Evolutionary conservation across 2,888 invertebrate genomes (phyloP).

Genomic region (Leptinotarsa haldemani): DNA sequence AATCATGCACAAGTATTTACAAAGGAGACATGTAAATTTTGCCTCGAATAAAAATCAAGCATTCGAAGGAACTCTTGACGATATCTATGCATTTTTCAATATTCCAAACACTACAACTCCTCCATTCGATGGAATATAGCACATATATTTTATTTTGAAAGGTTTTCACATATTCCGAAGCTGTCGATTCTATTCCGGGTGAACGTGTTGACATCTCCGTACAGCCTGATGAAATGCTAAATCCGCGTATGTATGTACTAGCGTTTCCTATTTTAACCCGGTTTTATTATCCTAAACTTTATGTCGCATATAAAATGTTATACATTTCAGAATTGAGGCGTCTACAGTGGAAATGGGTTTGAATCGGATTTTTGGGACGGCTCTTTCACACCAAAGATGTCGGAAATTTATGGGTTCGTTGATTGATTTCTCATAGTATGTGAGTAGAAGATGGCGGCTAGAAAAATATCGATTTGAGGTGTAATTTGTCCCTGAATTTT

Average conservation of each 20-base stretch:
- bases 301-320: slow-evolving; percentile 28
- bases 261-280: slow-evolving; percentile 31
- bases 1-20: slow-evolving; percentile 13
- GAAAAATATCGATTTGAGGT: no score
- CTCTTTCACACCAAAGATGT: neutral
- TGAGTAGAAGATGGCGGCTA: no score
- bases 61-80: slow-evolving; percentile 32
- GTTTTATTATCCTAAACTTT: slow-evolving; percentile 30
- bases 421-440: neutral
- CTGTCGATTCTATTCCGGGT: slow-evolving; percentile 10
- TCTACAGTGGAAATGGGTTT: neutral
- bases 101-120: slow-evolving; percentile 40
- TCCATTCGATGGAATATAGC: slow-evolving; percentile 32
- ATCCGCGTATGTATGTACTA: slow-evolving; percentile 32
- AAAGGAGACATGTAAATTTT: slow-evolving; percentile 33
- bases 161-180: slow-evolving; percentile 18
- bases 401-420: neutral
- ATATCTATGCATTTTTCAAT: slow-evolving; percentile 45
- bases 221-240: slow-evolving; percentile 32
- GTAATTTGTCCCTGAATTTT: no score
- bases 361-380: neutral
- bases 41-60: slow-evolving; percentile 40
- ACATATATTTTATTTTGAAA: slow-evolving; percentile 31
- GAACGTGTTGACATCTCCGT: slow-evolving; percentile 39
- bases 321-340: slow-evolving; percentile 14